phyloP scores from a whole-genome alignment of 2,113 vertebrate species.

The Tachysurus vachellii region DNA sequence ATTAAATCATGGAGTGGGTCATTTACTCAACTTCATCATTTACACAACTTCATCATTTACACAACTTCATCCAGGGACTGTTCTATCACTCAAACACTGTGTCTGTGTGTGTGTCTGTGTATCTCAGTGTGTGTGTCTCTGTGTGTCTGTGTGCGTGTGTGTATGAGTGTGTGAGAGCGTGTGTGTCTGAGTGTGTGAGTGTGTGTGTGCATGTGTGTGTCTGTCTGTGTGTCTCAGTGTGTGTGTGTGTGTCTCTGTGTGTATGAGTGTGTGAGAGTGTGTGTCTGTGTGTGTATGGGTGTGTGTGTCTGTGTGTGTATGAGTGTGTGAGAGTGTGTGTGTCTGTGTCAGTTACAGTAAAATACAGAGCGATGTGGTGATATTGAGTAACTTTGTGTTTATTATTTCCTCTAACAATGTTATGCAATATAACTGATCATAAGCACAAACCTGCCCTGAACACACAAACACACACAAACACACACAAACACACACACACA shows the following conservation, averaged over 20 bases:
- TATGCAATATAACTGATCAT: not conserved
- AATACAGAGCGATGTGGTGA: not conserved
- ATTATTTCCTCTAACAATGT: not conserved
- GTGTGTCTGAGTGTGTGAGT: too few relatives aligned
- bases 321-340: too few relatives aligned
- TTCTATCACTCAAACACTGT: not conserved
- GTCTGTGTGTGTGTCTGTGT: not conserved
- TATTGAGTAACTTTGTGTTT: not conserved
- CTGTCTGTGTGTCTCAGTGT: too few relatives aligned
- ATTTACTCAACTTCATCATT: not conserved
- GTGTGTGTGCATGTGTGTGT: too few relatives aligned
- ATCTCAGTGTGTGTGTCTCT: not conserved
- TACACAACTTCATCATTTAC: too few relatives aligned
- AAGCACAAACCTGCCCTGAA: not conserved
- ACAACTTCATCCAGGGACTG: not conserved
- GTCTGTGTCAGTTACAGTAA: not conserved
- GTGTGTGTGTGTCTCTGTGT: too few relatives aligned
- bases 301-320: too few relatives aligned
- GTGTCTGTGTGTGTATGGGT: not conserved
- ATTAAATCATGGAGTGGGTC: not conserved
- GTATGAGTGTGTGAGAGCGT: too few relatives aligned
- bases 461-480: not conserved
- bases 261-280: too few relatives aligned
- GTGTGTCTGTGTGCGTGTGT: not conserved
- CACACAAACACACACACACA: conserved; percentile 18